These are phyloP conservation scores for Tenrec ecaudatus DNA, from an alignment of 2,113 vertebrate genomes.

Conservation along the genomic window DNA sequence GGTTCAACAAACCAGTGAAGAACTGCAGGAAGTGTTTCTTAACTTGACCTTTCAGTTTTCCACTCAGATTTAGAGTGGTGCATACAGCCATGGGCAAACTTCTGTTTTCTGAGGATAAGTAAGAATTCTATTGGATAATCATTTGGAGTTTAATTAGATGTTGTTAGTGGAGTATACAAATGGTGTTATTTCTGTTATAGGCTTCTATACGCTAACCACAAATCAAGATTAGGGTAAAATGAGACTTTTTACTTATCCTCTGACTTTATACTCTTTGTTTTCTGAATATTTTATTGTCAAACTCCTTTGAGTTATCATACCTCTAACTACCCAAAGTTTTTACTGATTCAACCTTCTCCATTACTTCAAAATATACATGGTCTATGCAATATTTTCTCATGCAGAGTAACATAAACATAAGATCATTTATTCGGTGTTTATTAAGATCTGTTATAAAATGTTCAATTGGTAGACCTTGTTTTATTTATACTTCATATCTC, in stretches of 20 bases:
- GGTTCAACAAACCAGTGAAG: slow-evolving; percentile 33
- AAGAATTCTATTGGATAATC: not conserved
- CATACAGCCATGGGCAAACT: not conserved
- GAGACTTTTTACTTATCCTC: not conserved
- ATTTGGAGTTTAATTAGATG: not conserved
- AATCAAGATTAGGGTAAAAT: not conserved
- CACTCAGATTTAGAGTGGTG: not conserved
- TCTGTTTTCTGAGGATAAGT: not conserved
- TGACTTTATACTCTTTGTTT: not conserved
- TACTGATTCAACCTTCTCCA: not conserved
- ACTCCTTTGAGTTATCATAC: not conserved
- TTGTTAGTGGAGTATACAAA: no score
- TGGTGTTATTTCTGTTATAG: not conserved
- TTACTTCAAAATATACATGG: not conserved
- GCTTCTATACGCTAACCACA: not conserved
- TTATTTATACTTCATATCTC: not conserved
- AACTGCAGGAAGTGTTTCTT: slow-evolving; percentile 21
- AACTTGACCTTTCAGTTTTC: slow-evolving; percentile 53
- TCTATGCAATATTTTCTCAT: slow-evolving; percentile 21
- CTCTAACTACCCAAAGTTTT: not conserved
- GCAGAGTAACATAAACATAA: not conserved
- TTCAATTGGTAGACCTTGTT: not conserved
- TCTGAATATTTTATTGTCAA: not conserved
- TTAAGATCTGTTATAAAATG: not conserved
- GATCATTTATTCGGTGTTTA: not conserved